Evolutionary conservation across 2,888 invertebrate species (phyloP).

Genomic region (Azorinus chamasolen): DNA sequence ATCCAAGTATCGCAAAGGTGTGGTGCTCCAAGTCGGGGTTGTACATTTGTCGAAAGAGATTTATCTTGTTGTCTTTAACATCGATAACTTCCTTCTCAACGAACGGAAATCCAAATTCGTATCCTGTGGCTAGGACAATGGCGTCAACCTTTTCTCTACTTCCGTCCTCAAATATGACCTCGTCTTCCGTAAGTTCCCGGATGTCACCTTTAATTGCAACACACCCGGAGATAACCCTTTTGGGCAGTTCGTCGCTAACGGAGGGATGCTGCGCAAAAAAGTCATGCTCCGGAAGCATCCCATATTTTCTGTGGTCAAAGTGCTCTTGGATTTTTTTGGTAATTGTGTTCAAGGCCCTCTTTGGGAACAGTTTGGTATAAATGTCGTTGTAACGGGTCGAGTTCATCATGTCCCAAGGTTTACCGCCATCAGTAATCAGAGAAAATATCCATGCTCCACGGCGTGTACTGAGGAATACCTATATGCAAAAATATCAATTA

Average conservation of each 20-base stretch:
- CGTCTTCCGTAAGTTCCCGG: slow-evolving; percentile 75
- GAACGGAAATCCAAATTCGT: slow-evolving; percentile 86
- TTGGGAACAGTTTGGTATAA: no score
- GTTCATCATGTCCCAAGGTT: no score
- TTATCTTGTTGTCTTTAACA: slow-evolving; percentile 80
- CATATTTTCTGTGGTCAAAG: slow-evolving; percentile 86
- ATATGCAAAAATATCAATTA: no score
- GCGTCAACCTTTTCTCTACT: slow-evolving; percentile 80
- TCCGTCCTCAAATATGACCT: slow-evolving; percentile 82
- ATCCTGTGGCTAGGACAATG: slow-evolving; percentile 85
- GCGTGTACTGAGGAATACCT: no score
- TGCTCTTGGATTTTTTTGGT: slow-evolving; percentile 71
- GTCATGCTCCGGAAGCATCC: slow-evolving; percentile 84
- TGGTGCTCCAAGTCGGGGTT: slow-evolving; percentile 81
- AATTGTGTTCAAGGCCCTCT: neutral
- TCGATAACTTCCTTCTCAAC: slow-evolving; percentile 80
- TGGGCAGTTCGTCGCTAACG: slow-evolving; percentile 86
- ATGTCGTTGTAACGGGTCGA: no score
- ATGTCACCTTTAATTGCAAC: slow-evolving; percentile 84
- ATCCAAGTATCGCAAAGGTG: slow-evolving; percentile 87
- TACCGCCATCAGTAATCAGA: no score
- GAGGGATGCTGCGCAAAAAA: slow-evolving; percentile 80
- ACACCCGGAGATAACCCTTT: slow-evolving; percentile 83
- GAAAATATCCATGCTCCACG: no score
- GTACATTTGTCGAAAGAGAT: slow-evolving; percentile 86